Evolutionary conservation across 2,113 vertebrate species (phyloP), one percentile per base, ranked within the genome.

Genomic region (Rafetus swinhoei): DNA sequence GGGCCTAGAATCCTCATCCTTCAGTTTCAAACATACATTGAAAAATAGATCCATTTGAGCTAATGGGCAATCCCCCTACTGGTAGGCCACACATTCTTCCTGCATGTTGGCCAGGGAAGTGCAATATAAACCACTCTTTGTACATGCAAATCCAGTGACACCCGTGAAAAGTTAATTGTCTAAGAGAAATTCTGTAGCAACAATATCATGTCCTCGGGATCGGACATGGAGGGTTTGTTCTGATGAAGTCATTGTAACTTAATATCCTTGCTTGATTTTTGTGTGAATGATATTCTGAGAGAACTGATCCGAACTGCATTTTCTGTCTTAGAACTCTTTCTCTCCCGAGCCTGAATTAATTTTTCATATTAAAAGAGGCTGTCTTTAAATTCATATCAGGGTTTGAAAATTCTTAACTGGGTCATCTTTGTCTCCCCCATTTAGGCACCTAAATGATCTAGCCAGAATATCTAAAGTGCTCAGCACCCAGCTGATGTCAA

Each of bases 291-390:
- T n/a, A 84, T 94, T 84, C 69, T 81, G 21, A 84, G 29, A 89
- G 72, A 74, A 82, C 22, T 45, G 19, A 11, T 76, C 39, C 22
- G 45, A 62, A 92, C 19, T 79, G 2, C 2, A 79, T 96, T 97
- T 2, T 86, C 9, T 83, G 39, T 3, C 18, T 21, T 3, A 15
- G 22, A 92, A 18, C 2, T 56, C 10, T 86, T 81, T 52, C 81
- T 1, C 18, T 94, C 13, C n/a, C 81, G 79, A 83, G 18, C 15
- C 88, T 91, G 10, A 95, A 85, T 88, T 85, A 52, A 74, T 86
- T n/a, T 60, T 1, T 76, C 1, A 0, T 53, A 79, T 85, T 88
- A 76, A 81, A 85, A 12, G 12, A 57, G 3, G 2, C 87, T 87
- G 16, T 57, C 90, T 80, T 88, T 54, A 90, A 54, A 72, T 88